These are phyloP conservation scores for Dendrophyllia cribrosa DNA, from an alignment of 64 coral and sea anemone species.

Conservation along the genomic window DNA sequence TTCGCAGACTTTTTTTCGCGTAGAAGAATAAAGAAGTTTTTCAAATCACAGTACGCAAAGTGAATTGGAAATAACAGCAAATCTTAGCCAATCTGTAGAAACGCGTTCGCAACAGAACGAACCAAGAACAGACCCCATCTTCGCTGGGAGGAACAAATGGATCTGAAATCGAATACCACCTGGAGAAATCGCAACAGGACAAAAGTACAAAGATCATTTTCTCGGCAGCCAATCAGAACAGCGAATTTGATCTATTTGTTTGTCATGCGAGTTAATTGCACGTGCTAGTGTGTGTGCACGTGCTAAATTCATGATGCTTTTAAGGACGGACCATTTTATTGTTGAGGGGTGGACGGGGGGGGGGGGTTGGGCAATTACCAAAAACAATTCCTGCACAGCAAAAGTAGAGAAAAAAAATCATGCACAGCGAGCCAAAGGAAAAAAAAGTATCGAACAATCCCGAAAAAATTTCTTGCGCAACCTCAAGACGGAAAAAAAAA, in stretches of 20 bases:
- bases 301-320: no score
- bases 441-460: no score
- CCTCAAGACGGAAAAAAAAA: no score
- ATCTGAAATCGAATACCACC: neutral
- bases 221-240: neutral
- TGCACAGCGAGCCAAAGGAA: no score
- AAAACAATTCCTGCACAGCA: no score
- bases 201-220: neutral
- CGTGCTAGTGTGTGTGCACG: neutral
- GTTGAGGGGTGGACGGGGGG: no score
- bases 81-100: slow-evolving; percentile 51
- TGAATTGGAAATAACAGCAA: slow-evolving; percentile 61
- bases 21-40: neutral
- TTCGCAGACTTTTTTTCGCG: neutral
- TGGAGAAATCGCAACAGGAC: neutral
- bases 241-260: neutral
- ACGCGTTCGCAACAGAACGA: neutral
- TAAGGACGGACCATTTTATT: no score
- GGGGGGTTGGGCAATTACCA: no score
- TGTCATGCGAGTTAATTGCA: neutral
- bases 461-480: no score
- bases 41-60: slow-evolving; percentile 6
- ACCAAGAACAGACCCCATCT: neutral
- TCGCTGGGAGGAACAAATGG: neutral
- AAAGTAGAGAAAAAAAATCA: no score